These are phyloP conservation scores for Telmatherina bonti DNA, from an alignment of 2,797 vertebrate genomes.

Conservation along the genomic window DNA sequence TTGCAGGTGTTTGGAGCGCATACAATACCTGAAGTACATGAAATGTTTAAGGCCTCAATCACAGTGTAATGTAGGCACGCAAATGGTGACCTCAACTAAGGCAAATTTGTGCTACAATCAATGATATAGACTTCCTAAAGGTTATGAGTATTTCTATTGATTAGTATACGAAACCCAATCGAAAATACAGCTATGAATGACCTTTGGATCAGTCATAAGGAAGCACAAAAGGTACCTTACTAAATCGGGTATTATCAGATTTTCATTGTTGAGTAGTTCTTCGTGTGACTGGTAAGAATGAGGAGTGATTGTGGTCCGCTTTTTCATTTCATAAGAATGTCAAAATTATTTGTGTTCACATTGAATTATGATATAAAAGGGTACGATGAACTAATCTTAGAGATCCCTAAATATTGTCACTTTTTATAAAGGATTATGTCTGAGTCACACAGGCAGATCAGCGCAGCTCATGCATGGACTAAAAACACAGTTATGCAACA, in stretches of 20 bases:
- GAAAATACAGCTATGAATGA: background rate
- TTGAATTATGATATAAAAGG: background rate
- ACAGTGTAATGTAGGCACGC: background rate
- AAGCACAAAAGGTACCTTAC: background rate
- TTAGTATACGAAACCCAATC: background rate
- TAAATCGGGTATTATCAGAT: background rate
- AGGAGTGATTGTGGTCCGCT: background rate
- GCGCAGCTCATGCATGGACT: background rate
- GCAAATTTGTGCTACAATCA: background rate
- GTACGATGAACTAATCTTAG: background rate
- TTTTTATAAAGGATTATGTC: too few species aligned
- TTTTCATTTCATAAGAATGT: background rate
- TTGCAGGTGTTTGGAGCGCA: conserved; percentile 23
- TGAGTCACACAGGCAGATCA: background rate
- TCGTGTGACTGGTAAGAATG: background rate
- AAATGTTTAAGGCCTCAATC: background rate
- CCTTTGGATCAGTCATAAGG: background rate
- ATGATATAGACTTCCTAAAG: background rate
- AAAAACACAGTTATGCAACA: background rate
- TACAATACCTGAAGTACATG: conserved; percentile 14
- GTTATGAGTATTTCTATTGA: background rate
- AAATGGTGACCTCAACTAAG: background rate
- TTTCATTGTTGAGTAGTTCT: background rate
- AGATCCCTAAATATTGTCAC: too few species aligned
- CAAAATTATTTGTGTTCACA: background rate